Evolutionary conservation across 92 coral and sea anemone species (phyloP).

Genomic region (Umimayanthus kanabou): DNA sequence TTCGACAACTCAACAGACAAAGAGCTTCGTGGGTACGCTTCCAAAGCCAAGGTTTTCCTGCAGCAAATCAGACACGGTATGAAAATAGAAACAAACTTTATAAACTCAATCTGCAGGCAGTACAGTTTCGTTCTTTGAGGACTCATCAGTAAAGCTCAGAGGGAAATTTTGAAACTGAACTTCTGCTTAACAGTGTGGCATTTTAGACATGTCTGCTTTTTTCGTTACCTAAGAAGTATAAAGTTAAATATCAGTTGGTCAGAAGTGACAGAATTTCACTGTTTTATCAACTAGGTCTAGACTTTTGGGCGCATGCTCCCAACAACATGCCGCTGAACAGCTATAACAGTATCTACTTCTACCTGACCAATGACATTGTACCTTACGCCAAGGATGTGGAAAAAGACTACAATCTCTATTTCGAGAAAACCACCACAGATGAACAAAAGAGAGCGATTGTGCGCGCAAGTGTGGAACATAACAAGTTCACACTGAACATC

Average conservation of each 20-base stretch:
- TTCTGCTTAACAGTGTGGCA: too few species aligned
- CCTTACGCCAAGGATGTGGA: constrained; percentile 37
- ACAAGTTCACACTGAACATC: constrained; percentile 19
- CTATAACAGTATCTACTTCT: constrained; percentile 31
- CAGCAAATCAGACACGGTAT: constrained; percentile 36
- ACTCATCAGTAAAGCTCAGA: too few species aligned
- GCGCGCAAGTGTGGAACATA: constrained; percentile 33
- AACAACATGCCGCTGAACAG: constrained; percentile 44
- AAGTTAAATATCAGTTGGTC: not conserved
- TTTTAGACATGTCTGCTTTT: too few species aligned
- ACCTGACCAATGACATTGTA: constrained; percentile 25
- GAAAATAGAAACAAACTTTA: not conserved
- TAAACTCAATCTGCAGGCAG: not conserved
- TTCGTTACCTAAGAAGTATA: not conserved
- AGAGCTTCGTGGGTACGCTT: constrained; percentile 20
- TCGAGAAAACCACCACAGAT: constrained; percentile 9
- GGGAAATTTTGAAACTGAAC: too few species aligned
- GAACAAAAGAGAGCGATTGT: constrained; percentile 36
- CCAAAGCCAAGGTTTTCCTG: constrained; percentile 26
- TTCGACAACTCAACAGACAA: constrained; percentile 26
- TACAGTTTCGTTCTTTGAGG: too few species aligned
- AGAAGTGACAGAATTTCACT: not conserved
- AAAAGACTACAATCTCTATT: constrained; percentile 24
- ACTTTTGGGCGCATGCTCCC: constrained; percentile 43
- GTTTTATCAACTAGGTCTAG: constrained; percentile 19